These are phyloP conservation scores for Caligus rogercresseyi DNA, from an alignment of 1,140 invertebrate species.

Conservation along the genomic window DNA sequence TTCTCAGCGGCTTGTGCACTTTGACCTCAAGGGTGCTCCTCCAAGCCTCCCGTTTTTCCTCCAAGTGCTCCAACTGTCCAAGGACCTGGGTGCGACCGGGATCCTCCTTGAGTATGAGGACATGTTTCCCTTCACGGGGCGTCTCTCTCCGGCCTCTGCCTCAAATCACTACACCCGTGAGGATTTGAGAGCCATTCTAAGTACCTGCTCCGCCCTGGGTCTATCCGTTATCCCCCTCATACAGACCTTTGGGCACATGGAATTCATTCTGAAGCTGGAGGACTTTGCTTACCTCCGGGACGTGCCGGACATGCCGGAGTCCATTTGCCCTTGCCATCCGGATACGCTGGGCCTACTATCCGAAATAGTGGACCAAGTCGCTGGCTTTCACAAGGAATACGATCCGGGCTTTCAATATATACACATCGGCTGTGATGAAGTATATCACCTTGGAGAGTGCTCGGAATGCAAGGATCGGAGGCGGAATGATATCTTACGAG, in stretches of 20 bases:
- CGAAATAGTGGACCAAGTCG: conserved; percentile 39
- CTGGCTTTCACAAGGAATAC: conserved; percentile 28
- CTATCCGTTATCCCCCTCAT: conserved; percentile 37
- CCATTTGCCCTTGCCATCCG: conserved; percentile 34
- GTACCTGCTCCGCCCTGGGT: conserved; percentile 31
- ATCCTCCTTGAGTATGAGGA: conserved; percentile 38
- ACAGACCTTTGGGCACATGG: conserved; percentile 37
- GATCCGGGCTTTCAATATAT: conserved; percentile 33
- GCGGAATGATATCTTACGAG: conserved; percentile 34
- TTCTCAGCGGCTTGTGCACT: conserved; percentile 34
- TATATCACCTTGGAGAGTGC: conserved; percentile 57
- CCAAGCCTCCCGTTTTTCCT: conserved; percentile 50
- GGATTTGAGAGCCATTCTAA: conserved; percentile 30
- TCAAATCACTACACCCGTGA: conserved; percentile 32
- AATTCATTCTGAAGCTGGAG: conserved; percentile 38
- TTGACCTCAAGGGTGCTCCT: conserved; percentile 82
- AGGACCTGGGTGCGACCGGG: conserved; percentile 40
- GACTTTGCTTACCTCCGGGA: conserved; percentile 36
- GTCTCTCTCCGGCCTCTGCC: conserved; percentile 38
- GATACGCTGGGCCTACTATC: conserved; percentile 33
- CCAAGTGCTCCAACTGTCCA: conserved; percentile 52
- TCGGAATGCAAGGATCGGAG: conserved; percentile 40
- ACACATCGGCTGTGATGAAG: conserved; percentile 45
- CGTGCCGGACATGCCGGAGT: conserved; percentile 34
- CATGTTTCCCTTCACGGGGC: conserved; percentile 34